phyloP scores from a whole-genome alignment of 2,113 vertebrate species.

The Melanocharis versteri region DNA sequence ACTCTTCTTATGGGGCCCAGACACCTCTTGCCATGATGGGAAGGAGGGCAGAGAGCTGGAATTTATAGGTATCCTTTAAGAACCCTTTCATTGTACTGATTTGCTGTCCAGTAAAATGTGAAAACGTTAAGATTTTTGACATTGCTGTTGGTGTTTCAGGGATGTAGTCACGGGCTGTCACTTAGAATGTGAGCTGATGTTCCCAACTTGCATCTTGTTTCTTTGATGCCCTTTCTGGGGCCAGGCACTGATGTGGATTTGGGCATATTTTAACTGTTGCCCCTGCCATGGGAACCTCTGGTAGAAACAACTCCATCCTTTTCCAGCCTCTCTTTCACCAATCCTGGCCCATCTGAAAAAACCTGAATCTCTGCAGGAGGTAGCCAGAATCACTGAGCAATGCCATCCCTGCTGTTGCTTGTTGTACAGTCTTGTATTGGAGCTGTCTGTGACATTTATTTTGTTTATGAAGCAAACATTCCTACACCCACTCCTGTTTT shows the following conservation, averaged over 20 bases:
- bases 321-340: not conserved
- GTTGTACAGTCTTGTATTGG: not conserved
- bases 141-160: not conserved
- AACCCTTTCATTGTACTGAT: not conserved
- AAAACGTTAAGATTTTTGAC: not conserved
- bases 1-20: not conserved
- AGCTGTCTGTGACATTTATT: not conserved
- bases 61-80: not conserved
- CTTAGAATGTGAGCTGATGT: not conserved
- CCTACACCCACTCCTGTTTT: not conserved
- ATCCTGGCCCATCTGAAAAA: not conserved
- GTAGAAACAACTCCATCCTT: not conserved
- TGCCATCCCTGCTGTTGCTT: not conserved
- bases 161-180: not conserved
- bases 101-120: not conserved
- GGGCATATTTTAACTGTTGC: not conserved
- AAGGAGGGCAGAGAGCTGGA: not conserved
- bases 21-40: rapidly evolving
- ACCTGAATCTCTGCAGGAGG: not conserved
- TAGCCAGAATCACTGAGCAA: not conserved
- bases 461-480: constrained; percentile 24
- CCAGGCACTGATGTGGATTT: not conserved
- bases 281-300: not conserved
- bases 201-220: not conserved
- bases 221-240: not conserved